Evolutionary conservation across 1,140 invertebrate genomes (phyloP).

Genomic region (Hermetia illucens): DNA sequence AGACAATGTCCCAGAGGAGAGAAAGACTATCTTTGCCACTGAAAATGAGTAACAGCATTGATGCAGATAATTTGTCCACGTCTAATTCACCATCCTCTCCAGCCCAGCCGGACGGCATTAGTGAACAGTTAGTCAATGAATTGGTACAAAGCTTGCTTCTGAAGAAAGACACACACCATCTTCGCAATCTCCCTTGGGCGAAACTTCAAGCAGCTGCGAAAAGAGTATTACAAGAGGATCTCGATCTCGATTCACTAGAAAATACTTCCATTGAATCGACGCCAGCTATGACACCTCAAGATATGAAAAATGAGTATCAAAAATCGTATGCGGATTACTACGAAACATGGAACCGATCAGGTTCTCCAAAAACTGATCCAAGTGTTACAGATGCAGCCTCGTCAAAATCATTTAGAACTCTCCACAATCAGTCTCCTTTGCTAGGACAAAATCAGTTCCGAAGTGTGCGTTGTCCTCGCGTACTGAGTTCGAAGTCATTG

Average conservation of each 20-base stretch:
- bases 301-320: slow-evolving; percentile 23
- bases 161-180: slow-evolving; percentile 35
- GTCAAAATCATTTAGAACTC: slow-evolving; percentile 34
- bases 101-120: slow-evolving; percentile 24
- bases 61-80: slow-evolving; percentile 32
- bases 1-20: slow-evolving; percentile 20
- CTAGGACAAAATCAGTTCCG: slow-evolving; percentile 23
- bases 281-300: slow-evolving; percentile 28
- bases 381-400: slow-evolving; percentile 33
- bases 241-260: slow-evolving; percentile 27
- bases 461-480: slow-evolving; percentile 36
- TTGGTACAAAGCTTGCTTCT: slow-evolving; percentile 38
- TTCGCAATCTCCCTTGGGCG: slow-evolving; percentile 38
- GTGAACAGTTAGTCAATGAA: slow-evolving; percentile 39
- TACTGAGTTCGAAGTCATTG: slow-evolving; percentile 39
- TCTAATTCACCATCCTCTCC: slow-evolving; percentile 37
- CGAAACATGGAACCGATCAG: slow-evolving; percentile 34
- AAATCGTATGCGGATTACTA: slow-evolving; percentile 42
- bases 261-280: slow-evolving; percentile 30
- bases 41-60: slow-evolving; percentile 25
- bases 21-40: slow-evolving; percentile 30
- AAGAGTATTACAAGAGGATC: slow-evolving; percentile 35
- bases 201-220: slow-evolving; percentile 40
- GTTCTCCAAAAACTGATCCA: slow-evolving; percentile 20
- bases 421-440: slow-evolving; percentile 25